Percentiles rank a stretch among this genome's conserved stretches.
Evolutionary conservation across 2,113 vertebrate species (phyloP).

Genomic region (Pterocles gutturalis): DNA sequence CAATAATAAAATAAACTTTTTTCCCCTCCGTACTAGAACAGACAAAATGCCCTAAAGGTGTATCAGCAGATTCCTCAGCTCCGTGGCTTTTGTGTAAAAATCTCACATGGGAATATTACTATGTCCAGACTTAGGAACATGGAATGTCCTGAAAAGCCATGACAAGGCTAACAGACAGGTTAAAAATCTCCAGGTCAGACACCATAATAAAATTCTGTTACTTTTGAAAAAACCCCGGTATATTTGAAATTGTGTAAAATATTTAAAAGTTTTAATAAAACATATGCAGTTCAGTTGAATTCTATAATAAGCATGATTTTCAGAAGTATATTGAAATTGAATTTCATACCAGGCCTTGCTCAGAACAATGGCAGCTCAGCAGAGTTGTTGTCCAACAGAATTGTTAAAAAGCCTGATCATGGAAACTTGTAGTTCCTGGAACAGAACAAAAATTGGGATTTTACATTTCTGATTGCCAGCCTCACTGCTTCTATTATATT

Average conservation of each 20-base stretch:
- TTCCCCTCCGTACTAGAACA: background rate
- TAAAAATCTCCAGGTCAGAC: background rate
- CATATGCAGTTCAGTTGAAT: background rate
- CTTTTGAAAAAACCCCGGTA: background rate
- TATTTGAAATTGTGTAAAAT: background rate
- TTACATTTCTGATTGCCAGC: background rate
- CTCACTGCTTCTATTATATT: background rate
- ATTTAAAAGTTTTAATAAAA: background rate
- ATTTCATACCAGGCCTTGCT: background rate
- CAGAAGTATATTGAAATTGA: background rate
- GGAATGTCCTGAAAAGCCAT: slow-evolving; percentile 1
- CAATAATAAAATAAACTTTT: background rate
- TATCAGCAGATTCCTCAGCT: slow-evolving; percentile 14
- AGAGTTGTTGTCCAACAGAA: background rate
- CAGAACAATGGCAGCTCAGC: background rate
- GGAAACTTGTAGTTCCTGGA: background rate
- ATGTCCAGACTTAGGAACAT: slow-evolving; percentile 2
- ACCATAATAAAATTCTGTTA: background rate
- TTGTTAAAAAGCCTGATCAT: background rate
- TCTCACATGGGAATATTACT: slow-evolving; percentile 17
- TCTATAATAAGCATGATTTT: background rate
- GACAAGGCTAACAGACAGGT: background rate
- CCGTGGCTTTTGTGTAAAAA: slow-evolving; percentile 44
- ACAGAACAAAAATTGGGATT: background rate
- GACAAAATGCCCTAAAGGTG: background rate